Conservation (phyloP, 1,140 invertebrate species). For the Dendrolimus punctatus region DNA sequence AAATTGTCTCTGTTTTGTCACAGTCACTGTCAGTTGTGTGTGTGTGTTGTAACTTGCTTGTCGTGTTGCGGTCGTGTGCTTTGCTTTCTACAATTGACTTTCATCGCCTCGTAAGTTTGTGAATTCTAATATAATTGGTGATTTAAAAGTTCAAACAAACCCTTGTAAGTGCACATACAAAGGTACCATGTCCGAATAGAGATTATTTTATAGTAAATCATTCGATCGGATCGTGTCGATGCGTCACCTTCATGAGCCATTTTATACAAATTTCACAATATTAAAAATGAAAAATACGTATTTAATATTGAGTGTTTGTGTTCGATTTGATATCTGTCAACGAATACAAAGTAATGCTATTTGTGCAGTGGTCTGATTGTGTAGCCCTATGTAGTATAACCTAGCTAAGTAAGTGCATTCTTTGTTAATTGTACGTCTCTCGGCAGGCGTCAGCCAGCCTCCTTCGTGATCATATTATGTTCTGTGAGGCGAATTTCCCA, state of each 20-base stretch:
- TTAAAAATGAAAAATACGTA: conserved; percentile 38
- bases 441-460: no score
- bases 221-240: conserved; percentile 67
- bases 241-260: conserved; percentile 70
- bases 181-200: conserved; percentile 4
- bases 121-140: conserved; percentile 53
- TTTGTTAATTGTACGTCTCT: no score
- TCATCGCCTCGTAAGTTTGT: conserved; percentile 68
- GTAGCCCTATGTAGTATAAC: no score
- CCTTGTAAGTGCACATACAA: conserved; percentile 8
- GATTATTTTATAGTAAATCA: conserved; percentile 31
- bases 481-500: no score
- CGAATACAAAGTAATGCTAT: no score
- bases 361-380: no score
- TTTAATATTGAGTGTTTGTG: neutral
- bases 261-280: conserved; percentile 50
- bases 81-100: conserved; percentile 64
- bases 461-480: no score
- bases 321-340: no score
- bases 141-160: conserved; percentile 14
- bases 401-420: no score
- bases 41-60: conserved; percentile 58
- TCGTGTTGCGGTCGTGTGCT: conserved; percentile 61
- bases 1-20: no score
- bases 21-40: conserved; percentile 29